Evolutionary conservation across 2,888 invertebrate genomes (phyloP).

Genomic region (Orthosia incerta): DNA sequence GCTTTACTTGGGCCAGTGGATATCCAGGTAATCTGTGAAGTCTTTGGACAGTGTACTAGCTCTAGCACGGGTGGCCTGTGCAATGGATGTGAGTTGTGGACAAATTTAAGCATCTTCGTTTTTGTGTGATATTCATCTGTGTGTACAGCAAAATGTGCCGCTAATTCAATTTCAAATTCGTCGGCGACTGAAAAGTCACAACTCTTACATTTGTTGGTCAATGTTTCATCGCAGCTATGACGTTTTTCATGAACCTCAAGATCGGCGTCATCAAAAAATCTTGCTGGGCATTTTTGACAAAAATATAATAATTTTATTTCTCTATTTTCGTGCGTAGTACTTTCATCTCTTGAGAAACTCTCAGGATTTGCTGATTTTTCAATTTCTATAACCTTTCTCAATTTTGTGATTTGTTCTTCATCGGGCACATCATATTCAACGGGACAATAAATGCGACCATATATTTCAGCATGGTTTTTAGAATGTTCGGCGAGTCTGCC

Average conservation of each 20-base stretch:
- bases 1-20: constrained; percentile 78
- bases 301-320: constrained; percentile 92
- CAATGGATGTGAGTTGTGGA: constrained; percentile 92
- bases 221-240: constrained; percentile 90
- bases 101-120: constrained; percentile 92
- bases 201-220: constrained; percentile 93
- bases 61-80: constrained; percentile 92
- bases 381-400: constrained; percentile 83
- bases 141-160: constrained; percentile 94
- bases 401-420: constrained; percentile 92
- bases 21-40: constrained; percentile 86
- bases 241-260: constrained; percentile 93
- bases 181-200: constrained; percentile 95
- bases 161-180: constrained; percentile 92
- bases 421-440: constrained; percentile 93
- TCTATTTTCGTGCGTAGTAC: constrained; percentile 69
- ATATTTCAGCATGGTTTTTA: constrained; percentile 94
- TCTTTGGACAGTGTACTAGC: constrained; percentile 77
- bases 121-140: constrained; percentile 95
- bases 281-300: constrained; percentile 96
- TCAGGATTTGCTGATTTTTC: constrained; percentile 76
- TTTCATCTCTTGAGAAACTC: constrained; percentile 78
- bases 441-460: constrained; percentile 93
- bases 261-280: constrained; percentile 95
- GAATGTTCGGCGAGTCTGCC: constrained; percentile 93